Conservation (phyloP, 2,797 vertebrate genomes). For the Anomalospiza imberbis region DNA sequence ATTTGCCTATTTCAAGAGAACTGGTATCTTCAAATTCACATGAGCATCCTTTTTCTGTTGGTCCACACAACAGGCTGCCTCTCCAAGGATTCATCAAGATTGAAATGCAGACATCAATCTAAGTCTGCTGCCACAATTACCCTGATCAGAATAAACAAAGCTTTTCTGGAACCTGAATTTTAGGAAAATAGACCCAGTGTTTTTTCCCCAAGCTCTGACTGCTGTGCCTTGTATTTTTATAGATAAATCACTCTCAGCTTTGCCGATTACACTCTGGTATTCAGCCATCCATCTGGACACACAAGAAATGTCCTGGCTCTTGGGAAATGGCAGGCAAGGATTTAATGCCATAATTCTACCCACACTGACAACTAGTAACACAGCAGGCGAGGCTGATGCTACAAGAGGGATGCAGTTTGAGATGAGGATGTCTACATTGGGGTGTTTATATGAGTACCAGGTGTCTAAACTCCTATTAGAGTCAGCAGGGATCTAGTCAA, state of each 20-base stretch:
- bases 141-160: neutral
- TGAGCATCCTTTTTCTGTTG: neutral
- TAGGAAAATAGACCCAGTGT: neutral
- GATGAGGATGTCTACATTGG: neutral
- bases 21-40: neutral
- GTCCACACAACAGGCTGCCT: neutral
- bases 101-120: neutral
- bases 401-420: neutral
- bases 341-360: neutral
- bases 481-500: neutral
- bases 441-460: neutral
- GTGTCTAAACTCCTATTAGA: neutral
- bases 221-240: neutral
- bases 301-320: neutral
- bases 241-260: neutral
- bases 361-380: neutral
- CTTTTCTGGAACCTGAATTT: neutral
- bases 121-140: neutral
- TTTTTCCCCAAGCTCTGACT: neutral
- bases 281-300: neutral
- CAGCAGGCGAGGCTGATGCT: neutral
- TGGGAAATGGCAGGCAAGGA: neutral
- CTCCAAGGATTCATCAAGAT: neutral
- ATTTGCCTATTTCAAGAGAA: neutral
- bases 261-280: neutral